A percentile compares a stretch with the other conserved stretches of the same genome.
phyloP scores from a whole-genome alignment of 2,797 vertebrate genomes.

The Bufotes viridis region DNA sequence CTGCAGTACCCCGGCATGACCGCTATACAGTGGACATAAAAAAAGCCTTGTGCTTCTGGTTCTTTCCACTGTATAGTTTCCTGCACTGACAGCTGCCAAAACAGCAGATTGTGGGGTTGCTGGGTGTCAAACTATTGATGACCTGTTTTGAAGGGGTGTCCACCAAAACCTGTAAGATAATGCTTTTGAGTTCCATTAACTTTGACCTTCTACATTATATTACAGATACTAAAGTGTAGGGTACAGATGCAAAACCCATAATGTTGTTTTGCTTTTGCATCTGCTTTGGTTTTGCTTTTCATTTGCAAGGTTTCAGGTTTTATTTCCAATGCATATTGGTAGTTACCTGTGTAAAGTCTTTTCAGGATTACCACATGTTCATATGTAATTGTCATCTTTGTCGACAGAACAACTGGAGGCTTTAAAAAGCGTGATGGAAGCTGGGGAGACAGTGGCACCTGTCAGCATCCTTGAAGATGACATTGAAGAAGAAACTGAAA shows the following conservation, averaged over 20 bases:
- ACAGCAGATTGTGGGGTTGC: too few relatives aligned
- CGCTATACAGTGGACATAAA: too few relatives aligned
- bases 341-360: background rate
- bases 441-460: conserved; percentile 90
- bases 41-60: too few relatives aligned
- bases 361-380: background rate
- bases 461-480: conserved; percentile 94
- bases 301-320: background rate
- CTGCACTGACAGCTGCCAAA: too few relatives aligned
- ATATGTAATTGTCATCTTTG: conserved; percentile 3
- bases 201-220: background rate
- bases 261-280: background rate
- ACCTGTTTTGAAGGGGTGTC: background rate
- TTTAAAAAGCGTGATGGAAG: conserved; percentile 97
- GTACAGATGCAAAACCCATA: background rate
- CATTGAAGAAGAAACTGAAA: conserved; percentile 92
- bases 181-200: background rate
- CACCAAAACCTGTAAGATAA: too few relatives aligned
- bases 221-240: background rate
- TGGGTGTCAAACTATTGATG: too few relatives aligned
- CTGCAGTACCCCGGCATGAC: too few relatives aligned
- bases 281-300: background rate
- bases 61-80: too few relatives aligned
- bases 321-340: background rate
- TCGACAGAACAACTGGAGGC: conserved; percentile 92